phyloP scores from a whole-genome alignment of 1,140 invertebrate species.

The Eciton burchellii region DNA sequence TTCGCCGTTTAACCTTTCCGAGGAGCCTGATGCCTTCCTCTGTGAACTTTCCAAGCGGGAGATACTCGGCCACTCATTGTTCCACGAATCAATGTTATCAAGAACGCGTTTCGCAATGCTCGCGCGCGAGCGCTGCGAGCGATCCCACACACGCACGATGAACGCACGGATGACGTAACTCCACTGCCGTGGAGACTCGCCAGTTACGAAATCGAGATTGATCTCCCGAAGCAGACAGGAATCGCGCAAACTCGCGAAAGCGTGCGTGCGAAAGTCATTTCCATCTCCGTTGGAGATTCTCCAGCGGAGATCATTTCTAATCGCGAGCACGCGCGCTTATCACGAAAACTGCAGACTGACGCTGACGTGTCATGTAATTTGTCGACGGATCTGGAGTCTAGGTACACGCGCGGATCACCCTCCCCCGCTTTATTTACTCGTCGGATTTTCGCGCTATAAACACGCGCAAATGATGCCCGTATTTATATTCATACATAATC shows the following conservation, averaged over 20 bases:
- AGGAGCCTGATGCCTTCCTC: background rate
- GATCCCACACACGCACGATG: background rate
- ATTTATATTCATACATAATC: constrained; percentile 31
- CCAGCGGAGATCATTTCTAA: too few relatives aligned
- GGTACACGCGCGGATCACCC: background rate
- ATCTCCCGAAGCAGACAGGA: background rate
- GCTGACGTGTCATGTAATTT: too few relatives aligned
- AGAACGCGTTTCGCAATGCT: background rate
- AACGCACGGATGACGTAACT: constrained; percentile 9
- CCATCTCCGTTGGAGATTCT: too few relatives aligned
- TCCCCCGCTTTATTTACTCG: constrained; percentile 10
- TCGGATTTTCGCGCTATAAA: constrained; percentile 10
- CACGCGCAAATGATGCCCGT: constrained; percentile 4
- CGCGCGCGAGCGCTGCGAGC: background rate
- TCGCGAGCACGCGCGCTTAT: too few relatives aligned
- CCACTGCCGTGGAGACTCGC: background rate
- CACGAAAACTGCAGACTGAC: too few relatives aligned
- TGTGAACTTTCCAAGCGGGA: background rate
- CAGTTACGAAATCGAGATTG: background rate
- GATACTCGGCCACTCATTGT: constrained; percentile 1
- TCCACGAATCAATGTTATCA: background rate
- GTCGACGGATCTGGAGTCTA: background rate
- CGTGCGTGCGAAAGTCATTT: too few relatives aligned
- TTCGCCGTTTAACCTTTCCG: background rate
- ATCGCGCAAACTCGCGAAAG: too few relatives aligned